These are phyloP conservation scores for Spea hammondii DNA, from an alignment of 2,797 vertebrate genomes.

Conservation along the genomic window DNA sequence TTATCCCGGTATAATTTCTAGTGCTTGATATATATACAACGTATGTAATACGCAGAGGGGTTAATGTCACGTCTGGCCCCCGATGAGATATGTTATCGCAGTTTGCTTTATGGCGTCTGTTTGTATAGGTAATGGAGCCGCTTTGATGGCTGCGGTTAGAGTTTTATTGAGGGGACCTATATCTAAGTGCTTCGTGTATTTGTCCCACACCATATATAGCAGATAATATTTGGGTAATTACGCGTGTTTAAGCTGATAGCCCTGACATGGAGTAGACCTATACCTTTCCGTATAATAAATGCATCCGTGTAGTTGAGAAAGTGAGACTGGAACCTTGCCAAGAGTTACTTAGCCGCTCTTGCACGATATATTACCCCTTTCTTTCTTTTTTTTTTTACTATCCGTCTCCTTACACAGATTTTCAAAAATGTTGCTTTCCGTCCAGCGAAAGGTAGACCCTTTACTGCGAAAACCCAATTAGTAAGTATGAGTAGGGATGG, in stretches of 20 bases:
- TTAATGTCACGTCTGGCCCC: no score
- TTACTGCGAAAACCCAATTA: not conserved
- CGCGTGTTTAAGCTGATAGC: not conserved
- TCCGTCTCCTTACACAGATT: not conserved
- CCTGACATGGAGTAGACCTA: no score
- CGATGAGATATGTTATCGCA: no score
- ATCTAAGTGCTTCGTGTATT: slow-evolving; percentile 25
- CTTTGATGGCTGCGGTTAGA: not conserved
- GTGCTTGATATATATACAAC: no score
- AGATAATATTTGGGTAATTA: slow-evolving; percentile 10
- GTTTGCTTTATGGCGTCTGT: no score
- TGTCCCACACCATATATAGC: not conserved
- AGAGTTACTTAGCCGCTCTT: no score
- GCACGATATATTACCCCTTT: no score
- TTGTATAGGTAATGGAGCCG: not conserved
- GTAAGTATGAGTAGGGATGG: not conserved
- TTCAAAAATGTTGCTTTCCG: not conserved
- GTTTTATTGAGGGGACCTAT: not conserved
- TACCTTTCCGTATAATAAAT: no score
- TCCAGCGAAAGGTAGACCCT: not conserved
- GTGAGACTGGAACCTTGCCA: no score
- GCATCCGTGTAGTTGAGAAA: no score
- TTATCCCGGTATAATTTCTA: no score
- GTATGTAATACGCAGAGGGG: no score
- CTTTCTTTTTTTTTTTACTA: not conserved